Conservation (phyloP, 2,888 invertebrate genomes). For the Sycophila texana region DNA sequence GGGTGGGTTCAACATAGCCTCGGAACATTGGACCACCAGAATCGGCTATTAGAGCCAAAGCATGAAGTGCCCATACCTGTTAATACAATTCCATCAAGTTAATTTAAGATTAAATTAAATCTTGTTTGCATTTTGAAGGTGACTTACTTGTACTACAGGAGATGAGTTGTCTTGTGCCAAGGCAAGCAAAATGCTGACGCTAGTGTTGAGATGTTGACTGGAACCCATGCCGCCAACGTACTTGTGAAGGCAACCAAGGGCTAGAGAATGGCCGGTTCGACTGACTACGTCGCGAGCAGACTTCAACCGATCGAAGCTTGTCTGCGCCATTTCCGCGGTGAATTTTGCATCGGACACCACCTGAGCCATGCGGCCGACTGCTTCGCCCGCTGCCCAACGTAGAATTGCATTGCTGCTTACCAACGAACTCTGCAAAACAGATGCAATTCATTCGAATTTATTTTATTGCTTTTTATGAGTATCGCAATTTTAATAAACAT, state of each 20-base stretch:
- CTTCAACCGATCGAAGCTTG: conserved; percentile 91
- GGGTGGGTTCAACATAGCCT: conserved; percentile 95
- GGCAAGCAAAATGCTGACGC: conserved; percentile 95
- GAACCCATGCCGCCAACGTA: conserved; percentile 98
- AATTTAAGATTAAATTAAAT: neutral
- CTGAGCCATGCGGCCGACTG: conserved; percentile 94
- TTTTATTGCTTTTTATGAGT: too few species aligned
- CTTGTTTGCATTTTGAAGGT: neutral
- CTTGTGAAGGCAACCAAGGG: conserved; percentile 96
- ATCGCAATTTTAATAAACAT: neutral
- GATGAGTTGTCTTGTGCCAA: conserved; percentile 95
- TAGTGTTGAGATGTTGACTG: conserved; percentile 94
- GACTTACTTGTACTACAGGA: conserved; percentile 91
- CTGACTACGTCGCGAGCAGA: conserved; percentile 91
- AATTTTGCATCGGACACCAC: conserved; percentile 91
- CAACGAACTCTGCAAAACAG: conserved; percentile 79
- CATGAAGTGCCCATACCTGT: conserved; percentile 97
- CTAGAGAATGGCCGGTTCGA: conserved; percentile 91
- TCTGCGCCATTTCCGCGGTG: conserved; percentile 92
- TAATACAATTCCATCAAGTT: conserved; percentile 11
- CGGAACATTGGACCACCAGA: conserved; percentile 99
- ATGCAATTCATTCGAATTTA: too few species aligned
- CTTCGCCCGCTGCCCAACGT: conserved; percentile 96
- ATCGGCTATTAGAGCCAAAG: conserved; percentile 95
- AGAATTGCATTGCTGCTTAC: conserved; percentile 87